Percentiles rank a stretch among this genome's conserved stretches.
phyloP scores from a whole-genome alignment of 1,140 invertebrate genomes.

The Zaprionus gabonicus region DNA sequence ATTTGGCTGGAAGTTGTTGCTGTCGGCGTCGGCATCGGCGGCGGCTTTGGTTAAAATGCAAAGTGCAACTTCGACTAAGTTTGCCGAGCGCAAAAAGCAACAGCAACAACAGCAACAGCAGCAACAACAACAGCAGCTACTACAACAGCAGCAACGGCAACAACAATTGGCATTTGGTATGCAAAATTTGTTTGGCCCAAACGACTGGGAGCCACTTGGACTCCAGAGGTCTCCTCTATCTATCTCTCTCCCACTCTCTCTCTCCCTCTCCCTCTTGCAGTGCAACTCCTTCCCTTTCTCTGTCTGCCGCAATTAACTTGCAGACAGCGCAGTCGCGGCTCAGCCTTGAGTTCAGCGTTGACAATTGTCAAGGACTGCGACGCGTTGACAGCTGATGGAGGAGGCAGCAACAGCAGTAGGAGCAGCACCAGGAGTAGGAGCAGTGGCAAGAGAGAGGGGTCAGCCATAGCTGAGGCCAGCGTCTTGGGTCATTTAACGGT shows the following conservation, averaged over 20 bases:
- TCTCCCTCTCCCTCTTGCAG: not conserved
- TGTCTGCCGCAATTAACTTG: slow-evolving; percentile 75
- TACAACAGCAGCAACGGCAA: not conserved
- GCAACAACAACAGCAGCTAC: slow-evolving; percentile 12
- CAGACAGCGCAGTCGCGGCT: slow-evolving; percentile 60
- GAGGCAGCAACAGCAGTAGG: not conserved
- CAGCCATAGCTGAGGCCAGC: not conserved
- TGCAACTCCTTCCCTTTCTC: no score
- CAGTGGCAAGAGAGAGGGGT: no score
- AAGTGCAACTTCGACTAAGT: slow-evolving; percentile 70
- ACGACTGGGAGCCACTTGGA: slow-evolving; percentile 50
- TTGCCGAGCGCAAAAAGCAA: slow-evolving; percentile 28
- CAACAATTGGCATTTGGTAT: slow-evolving; percentile 68
- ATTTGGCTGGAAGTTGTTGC: slow-evolving; percentile 76
- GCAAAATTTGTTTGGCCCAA: slow-evolving; percentile 78
- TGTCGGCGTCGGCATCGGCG: slow-evolving; percentile 11
- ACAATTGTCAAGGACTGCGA: slow-evolving; percentile 80
- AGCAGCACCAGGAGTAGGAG: not conserved
- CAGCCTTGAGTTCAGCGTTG: slow-evolving; percentile 73
- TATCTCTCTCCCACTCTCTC: not conserved
- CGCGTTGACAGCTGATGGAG: slow-evolving; percentile 52
- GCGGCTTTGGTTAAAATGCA: slow-evolving; percentile 75
- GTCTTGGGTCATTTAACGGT: slow-evolving; percentile 79
- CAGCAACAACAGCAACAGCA: slow-evolving; percentile 22
- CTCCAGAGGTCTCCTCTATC: not conserved